Percentiles rank a stretch among this genome's conserved stretches.
phyloP scores from a whole-genome alignment of 2,113 vertebrate genomes.

The Rattus rattus region DNA sequence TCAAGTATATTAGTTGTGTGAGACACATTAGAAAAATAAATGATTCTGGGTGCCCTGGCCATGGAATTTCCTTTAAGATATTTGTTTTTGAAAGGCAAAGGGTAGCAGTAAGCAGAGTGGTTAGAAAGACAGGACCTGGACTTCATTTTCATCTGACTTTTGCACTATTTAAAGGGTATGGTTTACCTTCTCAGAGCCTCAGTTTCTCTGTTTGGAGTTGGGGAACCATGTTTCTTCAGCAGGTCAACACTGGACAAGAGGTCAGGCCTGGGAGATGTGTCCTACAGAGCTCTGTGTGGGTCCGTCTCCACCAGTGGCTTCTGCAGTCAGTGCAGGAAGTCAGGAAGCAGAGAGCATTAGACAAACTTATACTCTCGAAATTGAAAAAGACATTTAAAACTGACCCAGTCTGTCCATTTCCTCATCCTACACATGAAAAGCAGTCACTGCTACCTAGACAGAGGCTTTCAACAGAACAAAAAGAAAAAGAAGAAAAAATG shows the following conservation, averaged over 20 bases:
- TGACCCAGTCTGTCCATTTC: no score
- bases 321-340: neutral
- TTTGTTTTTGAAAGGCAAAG: slow-evolving; percentile 66
- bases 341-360: neutral
- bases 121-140: neutral
- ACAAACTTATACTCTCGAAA: neutral
- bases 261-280: fast-evolving
- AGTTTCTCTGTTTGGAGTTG: neutral
- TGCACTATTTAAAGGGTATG: fast-evolving
- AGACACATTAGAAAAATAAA: slow-evolving; percentile 80
- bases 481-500: neutral
- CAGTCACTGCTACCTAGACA: neutral
- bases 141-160: neutral
- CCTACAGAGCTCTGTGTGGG: neutral
- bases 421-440: neutral
- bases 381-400: neutral
- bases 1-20: slow-evolving; percentile 43
- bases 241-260: neutral
- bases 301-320: fast-evolving
- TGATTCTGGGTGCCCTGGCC: slow-evolving; percentile 18
- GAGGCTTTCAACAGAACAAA: neutral
- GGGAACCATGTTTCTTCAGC: neutral
- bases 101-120: neutral
- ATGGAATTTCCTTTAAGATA: slow-evolving; percentile 64
- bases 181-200: neutral